Percentiles rank a stretch among this genome's conserved stretches.
Conservation (phyloP, 2,888 invertebrate species). For the Volucella zonaria region DNA sequence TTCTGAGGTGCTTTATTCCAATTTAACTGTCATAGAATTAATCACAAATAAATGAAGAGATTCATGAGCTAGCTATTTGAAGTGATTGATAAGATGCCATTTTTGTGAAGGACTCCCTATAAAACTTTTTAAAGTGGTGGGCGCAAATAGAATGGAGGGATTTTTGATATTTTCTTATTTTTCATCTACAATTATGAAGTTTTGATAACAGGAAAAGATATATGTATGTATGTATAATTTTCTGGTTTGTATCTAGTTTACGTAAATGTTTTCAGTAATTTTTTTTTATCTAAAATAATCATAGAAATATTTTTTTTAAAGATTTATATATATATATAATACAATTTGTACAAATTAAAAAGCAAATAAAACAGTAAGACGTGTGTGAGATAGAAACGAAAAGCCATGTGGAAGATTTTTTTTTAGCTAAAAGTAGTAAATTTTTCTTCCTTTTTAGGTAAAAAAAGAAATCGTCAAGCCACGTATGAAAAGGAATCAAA, state of each 20-base stretch:
- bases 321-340: conserved; percentile 79
- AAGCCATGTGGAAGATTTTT: conserved; percentile 30
- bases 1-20: too few species aligned
- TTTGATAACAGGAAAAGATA: conserved; percentile 69
- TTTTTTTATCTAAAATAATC: conserved; percentile 49
- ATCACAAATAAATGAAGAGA: background rate
- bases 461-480: conserved; percentile 19
- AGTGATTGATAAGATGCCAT: background rate
- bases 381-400: conserved; percentile 7
- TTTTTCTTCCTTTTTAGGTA: background rate
- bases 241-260: conserved; percentile 46
- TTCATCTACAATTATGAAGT: conserved; percentile 54
- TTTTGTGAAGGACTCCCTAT: conserved; percentile 10
- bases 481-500: too few species aligned
- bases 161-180: conserved; percentile 52
- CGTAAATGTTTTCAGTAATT: conserved; percentile 49
- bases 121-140: conserved; percentile 24
- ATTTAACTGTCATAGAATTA: background rate
- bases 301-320: conserved; percentile 60
- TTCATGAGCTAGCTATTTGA: too few species aligned
- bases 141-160: conserved; percentile 66
- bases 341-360: conserved; percentile 82
- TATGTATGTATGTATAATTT: conserved; percentile 13
- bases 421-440: background rate
- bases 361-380: conserved; percentile 50